Base-by-base conservation (phyloP, 2,888 invertebrate species). In the Drosophila borborema region DNA sequence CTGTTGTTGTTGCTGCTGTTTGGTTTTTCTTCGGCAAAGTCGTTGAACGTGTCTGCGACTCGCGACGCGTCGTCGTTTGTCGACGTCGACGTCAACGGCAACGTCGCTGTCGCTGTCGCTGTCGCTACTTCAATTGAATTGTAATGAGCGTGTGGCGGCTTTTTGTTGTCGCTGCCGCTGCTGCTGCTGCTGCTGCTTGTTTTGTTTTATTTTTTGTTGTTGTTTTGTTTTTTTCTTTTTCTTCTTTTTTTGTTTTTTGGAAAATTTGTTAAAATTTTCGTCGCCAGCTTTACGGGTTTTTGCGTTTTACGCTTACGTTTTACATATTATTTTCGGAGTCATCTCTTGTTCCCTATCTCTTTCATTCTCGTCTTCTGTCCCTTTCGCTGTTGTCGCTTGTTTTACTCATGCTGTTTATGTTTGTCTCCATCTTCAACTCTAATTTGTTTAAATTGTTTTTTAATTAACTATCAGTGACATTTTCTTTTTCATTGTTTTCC, bases 381-480 rank as follows among this genome's bases (percentile, higher is more conserved):
- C 36, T 54, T 60, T 76, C 54, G 61, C 9, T 58, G 55, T 41
- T 55, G 56, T 58, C 45, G 45, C 58, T 55, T 58, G 51, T 61
- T 46, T 72, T 36, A 63, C 18, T 51, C 12, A 43, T 40, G 31
- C 58, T 59, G 54, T 60, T 41, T 61, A 38, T 45, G 49, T 18
- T 63, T 40, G 8, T 31, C 31, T 72, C 75, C 69, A 70, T 75
- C 76, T 89, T 67, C 72, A 86, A 81, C 84, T 90, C 86, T 90
- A 86, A 90, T 90, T 90, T 90, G 90, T 86, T 86, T 72, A 86
- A 86, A 86, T 86, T 89, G 90, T 90, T 90, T 86, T 90, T 90
- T 86, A 86, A 86, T 86, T 86, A 86, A 86, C 86, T 90, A 89
- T 90, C 86, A 89, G 81, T 77, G 90, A 86, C 86, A 82, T 75